phyloP scores from a whole-genome alignment of 2,113 vertebrate genomes.

The Calypte anna region DNA sequence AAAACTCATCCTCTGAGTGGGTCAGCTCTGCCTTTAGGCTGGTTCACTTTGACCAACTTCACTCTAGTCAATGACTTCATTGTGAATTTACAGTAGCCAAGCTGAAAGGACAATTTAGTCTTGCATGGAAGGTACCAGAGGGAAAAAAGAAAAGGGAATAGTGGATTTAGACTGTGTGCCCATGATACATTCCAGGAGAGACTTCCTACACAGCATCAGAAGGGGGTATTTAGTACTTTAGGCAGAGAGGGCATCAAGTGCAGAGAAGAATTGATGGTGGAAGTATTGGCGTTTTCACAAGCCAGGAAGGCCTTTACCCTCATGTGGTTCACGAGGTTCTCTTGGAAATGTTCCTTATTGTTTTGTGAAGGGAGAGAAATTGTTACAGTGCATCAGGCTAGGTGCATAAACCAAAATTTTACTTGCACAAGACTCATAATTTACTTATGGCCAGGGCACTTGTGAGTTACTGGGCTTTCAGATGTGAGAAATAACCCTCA shows the following conservation, averaged over 20 bases:
- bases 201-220: background rate
- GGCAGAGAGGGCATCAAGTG: background rate
- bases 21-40: background rate
- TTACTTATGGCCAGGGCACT: constrained; percentile 5
- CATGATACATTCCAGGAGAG: background rate
- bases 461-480: constrained; percentile 42
- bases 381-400: background rate
- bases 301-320: background rate
- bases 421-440: constrained; percentile 25
- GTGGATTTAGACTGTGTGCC: fast-evolving
- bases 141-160: background rate
- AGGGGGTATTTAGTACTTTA: background rate
- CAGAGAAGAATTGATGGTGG: background rate
- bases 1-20: background rate
- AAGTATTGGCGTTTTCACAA: background rate
- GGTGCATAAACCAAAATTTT: constrained; percentile 11
- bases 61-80: background rate
- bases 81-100: background rate
- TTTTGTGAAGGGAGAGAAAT: constrained; percentile 20
- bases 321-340: background rate
- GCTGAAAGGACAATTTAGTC: background rate
- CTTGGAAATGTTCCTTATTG: background rate
- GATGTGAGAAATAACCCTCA: constrained; percentile 31
- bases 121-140: background rate
- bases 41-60: background rate